Conservation (phyloP, 1,140 invertebrate species). For the Andricus grossulariae region DNA sequence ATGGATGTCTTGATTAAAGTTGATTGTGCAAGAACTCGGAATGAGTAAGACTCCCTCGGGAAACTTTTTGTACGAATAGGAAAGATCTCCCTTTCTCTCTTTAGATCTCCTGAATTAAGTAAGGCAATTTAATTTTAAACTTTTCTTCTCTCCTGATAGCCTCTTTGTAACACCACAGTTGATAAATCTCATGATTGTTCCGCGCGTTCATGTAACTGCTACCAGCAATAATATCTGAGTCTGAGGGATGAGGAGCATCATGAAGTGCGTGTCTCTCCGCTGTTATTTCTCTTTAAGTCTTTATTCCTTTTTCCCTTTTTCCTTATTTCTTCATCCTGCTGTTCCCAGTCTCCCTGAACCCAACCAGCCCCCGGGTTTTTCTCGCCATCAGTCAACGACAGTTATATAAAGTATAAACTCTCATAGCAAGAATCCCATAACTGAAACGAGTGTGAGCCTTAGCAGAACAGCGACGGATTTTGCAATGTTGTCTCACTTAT, state of each 20-base stretch:
- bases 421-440: slow-evolving; percentile 6
- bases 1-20: slow-evolving; percentile 8
- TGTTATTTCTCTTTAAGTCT: slow-evolving; percentile 13
- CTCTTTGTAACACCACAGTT: not conserved
- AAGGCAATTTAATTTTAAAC: not conserved
- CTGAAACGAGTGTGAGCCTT: not conserved
- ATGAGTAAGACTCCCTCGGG: not conserved
- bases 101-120: not conserved
- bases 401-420: slow-evolving; percentile 20
- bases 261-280: slow-evolving; percentile 21
- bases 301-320: not conserved
- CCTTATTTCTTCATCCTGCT: slow-evolving; percentile 22
- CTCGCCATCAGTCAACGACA: slow-evolving; percentile 16
- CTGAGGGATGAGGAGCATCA: not conserved
- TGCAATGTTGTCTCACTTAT: not conserved
- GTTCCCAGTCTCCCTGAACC: slow-evolving; percentile 4
- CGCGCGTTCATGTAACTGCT: not conserved
- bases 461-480: not conserved
- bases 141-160: not conserved
- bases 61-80: not conserved
- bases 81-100: not conserved
- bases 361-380: slow-evolving; percentile 13
- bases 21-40: not conserved
- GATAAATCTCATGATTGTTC: not conserved
- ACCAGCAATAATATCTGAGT: not conserved